Evolutionary conservation across 2,888 invertebrate genomes (phyloP), one percentile per base, ranked within the genome.

Genomic region (Eubasilissa splendida): DNA sequence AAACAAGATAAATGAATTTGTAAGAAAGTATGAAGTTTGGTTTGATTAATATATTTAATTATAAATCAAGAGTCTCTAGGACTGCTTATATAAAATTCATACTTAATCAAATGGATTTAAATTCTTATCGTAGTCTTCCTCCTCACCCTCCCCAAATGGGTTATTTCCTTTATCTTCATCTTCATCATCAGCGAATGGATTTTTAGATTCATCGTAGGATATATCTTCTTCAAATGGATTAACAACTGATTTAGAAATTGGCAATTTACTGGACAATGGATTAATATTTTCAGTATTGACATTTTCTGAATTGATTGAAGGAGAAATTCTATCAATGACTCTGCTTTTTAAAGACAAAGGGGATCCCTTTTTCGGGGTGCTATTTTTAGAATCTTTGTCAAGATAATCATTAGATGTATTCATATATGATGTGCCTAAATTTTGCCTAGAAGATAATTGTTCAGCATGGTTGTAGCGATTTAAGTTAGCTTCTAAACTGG

Each of bases 121-220:
- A 87, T 94, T 94, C 85, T 93, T 93, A 88, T 96, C 95, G 86
- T 95, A 95, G 86, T 95, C 93, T 83, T 91, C 90, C 70, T 91
- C 91, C 60, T 89, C 86, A 10, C 91, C 92, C n/a, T 90, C 90
- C 0, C 89, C 91, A 85, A 94, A 94, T 0, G 94, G 94, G 87
- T 94, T 94, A 85, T 92, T 93, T 0, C 90, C 84, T 78, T 92
- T 92, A 85, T 93, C 93, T 0, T 88, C 88, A 33, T 90, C 87
- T 73, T 84, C 88, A 22, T 84, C 83, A 11, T 88, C 89, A 50
- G 81, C 85, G 80, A 91, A 91, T 0, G 91, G 91, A 83, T 91
- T 88, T 52, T 80, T 83, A 7, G 84, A 79, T 59, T 85, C 85
- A 76, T 85, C 84, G 76, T 84, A 80, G 14, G 74, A 65, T 12